A percentile compares a stretch with the other conserved stretches of the same genome.
These are phyloP conservation scores for Acanthopagrus latus DNA, from an alignment of 2,797 vertebrate species.

Conservation along the genomic window DNA sequence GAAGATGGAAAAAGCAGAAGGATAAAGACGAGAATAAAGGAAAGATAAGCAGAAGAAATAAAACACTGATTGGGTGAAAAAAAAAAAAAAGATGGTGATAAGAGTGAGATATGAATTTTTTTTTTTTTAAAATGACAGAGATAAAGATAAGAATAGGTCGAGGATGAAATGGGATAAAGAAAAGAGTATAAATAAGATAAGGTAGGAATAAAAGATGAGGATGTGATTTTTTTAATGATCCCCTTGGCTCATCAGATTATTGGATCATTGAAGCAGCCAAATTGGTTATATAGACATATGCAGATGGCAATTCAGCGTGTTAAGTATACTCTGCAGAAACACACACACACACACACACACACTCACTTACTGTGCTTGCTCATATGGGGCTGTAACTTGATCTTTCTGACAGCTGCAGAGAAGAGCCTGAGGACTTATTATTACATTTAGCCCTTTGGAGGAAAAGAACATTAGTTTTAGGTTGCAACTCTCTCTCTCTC, in stretches of 20 bases:
- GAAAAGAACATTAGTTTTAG: constrained; percentile 70
- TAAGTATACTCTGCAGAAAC: constrained; percentile 48
- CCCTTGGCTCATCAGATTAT: constrained; percentile 14
- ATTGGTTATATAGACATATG: constrained; percentile 53
- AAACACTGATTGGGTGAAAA: not conserved
- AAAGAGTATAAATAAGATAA: not conserved
- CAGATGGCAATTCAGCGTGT: constrained; percentile 52
- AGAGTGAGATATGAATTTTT: constrained; percentile 6
- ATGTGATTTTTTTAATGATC: constrained; percentile 13
- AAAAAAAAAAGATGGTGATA: not conserved
- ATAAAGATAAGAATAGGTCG: not conserved
- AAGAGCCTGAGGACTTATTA: constrained; percentile 70
- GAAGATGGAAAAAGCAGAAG: not conserved
- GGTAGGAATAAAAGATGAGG: not conserved
- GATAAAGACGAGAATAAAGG: not conserved
- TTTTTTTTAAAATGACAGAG: not conserved
- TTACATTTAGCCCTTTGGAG: constrained; percentile 71
- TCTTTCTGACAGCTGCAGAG: constrained; percentile 72
- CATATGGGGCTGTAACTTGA: constrained; percentile 63
- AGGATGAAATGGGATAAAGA: constrained; percentile 12
- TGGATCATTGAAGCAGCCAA: constrained; percentile 38
- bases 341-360: constrained; percentile 5
- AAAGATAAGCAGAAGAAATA: not conserved
- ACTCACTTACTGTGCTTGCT: constrained; percentile 38
- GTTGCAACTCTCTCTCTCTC: constrained; percentile 48